phyloP scores from a whole-genome alignment of 1,140 invertebrate species.

The Pristionchus pacificus region DNA sequence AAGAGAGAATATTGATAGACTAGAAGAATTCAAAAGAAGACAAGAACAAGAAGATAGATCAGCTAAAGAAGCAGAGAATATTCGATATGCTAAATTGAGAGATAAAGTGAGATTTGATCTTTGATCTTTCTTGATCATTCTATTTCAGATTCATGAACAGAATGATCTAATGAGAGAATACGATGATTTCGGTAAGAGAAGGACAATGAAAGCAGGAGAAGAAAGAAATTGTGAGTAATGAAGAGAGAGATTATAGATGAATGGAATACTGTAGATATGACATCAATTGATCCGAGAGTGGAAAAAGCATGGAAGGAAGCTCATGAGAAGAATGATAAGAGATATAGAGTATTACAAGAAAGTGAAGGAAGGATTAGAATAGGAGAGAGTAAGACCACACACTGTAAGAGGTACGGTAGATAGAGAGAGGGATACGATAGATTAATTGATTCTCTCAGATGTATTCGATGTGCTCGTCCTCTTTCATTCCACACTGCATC shows the following conservation, averaged over 20 bases:
- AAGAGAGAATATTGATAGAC: slow-evolving; percentile 18
- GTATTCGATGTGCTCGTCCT: background rate
- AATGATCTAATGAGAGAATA: background rate
- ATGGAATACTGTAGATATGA: too few relatives aligned
- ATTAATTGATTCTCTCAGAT: background rate
- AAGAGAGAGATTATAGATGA: too few relatives aligned
- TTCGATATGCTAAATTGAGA: slow-evolving; percentile 21
- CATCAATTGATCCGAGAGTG: too few relatives aligned
- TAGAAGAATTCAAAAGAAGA: slow-evolving; percentile 30
- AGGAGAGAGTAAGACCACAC: background rate
- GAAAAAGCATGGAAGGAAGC: slow-evolving; percentile 33
- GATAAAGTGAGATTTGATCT: slow-evolving; percentile 7
- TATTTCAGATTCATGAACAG: background rate
- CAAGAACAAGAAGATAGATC: slow-evolving; percentile 22
- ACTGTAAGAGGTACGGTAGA: background rate
- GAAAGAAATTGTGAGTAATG: too few relatives aligned
- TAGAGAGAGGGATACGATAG: background rate
- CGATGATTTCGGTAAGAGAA: background rate
- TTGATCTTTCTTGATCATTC: background rate
- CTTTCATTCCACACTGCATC: background rate
- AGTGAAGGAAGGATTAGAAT: background rate
- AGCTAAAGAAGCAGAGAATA: slow-evolving; percentile 16
- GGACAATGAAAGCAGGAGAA: too few relatives aligned
- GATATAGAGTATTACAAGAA: slow-evolving; percentile 5
- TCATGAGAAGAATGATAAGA: slow-evolving; percentile 28